phyloP scores from a whole-genome alignment of 2,797 vertebrate species.

The Chelmon rostratus region DNA sequence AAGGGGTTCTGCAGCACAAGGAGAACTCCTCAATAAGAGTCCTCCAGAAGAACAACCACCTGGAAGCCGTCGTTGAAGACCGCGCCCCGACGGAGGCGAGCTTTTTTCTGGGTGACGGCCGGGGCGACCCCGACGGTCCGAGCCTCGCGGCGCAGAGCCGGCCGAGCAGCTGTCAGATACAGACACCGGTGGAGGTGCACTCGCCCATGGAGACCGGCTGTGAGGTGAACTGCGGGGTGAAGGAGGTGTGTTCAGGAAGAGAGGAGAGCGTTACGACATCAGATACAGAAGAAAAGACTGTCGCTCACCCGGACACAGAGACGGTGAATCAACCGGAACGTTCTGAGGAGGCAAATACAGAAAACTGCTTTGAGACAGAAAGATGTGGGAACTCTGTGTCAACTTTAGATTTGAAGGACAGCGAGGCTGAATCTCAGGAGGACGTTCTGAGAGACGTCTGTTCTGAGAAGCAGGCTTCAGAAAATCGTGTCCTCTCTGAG shows the following conservation, averaged over 20 bases:
- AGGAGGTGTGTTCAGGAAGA: neutral
- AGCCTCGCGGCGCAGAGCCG: constrained; percentile 5
- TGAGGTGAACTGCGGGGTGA: constrained; percentile 21
- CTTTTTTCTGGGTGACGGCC: constrained; percentile 67
- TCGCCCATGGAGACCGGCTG: constrained; percentile 37
- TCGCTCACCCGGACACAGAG: neutral
- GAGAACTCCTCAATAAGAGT: constrained; percentile 46
- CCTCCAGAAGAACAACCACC: constrained; percentile 58
- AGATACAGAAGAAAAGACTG: constrained; percentile 15
- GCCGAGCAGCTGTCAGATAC: constrained; percentile 51
- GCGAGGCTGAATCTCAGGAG: neutral
- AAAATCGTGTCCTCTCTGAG: constrained; percentile 10
- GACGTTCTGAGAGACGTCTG: neutral
- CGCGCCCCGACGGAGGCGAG: neutral
- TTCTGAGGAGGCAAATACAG: neutral
- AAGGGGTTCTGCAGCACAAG: constrained; percentile 20
- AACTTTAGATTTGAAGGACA: constrained; percentile 18
- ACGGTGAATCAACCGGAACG: neutral
- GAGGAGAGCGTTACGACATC: neutral
- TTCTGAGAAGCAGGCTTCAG: neutral
- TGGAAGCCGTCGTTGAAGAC: constrained; percentile 65
- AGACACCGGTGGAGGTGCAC: constrained; percentile 75
- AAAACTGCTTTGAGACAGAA: constrained; percentile 21
- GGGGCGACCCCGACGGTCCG: constrained; percentile 15
- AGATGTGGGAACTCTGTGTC: neutral